Evolutionary conservation across 37 sponge, comb jelly and placozoan species (phyloP).

Genomic region (Beroe forskalii): DNA sequence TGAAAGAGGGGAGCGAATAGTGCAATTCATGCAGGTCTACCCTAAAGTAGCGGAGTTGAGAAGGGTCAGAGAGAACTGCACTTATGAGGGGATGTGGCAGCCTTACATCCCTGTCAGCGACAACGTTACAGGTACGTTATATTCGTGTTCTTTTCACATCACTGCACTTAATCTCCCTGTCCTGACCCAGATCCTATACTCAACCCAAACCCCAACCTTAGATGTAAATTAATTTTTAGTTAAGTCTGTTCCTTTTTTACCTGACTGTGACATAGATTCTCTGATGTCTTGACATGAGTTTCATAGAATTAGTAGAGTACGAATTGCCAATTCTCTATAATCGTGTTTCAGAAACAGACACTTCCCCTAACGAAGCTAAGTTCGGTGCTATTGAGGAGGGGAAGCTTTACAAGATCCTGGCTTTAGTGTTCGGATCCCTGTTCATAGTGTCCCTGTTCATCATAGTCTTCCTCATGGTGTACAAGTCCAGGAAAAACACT

Average conservation of each 20-base stretch:
- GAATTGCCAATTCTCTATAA: too few species aligned
- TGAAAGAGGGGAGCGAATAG: background rate
- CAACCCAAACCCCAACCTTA: too few species aligned
- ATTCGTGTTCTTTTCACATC: too few species aligned
- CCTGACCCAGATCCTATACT: too few species aligned
- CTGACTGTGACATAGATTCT: too few species aligned
- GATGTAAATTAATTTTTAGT: too few species aligned
- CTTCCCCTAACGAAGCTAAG: background rate
- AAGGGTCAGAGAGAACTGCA: constrained; percentile 7
- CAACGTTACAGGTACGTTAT: constrained; percentile 48
- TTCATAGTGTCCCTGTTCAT: constrained; percentile 3
- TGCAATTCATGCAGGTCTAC: constrained; percentile 19
- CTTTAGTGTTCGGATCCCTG: constrained; percentile 46
- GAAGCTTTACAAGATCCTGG: constrained; percentile 14
- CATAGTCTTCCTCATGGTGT: constrained; percentile 56
- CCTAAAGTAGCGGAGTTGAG: constrained; percentile 24
- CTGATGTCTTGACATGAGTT: too few species aligned
- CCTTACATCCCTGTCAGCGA: constrained; percentile 6
- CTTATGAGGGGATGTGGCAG: constrained; percentile 10
- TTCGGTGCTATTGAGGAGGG: background rate
- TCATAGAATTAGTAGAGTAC: too few species aligned
- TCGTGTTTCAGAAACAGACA: background rate
- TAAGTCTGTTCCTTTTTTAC: too few species aligned
- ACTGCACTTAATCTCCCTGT: too few species aligned
- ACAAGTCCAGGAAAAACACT: background rate